These are phyloP conservation scores for Rhabdornis inornatus DNA, from an alignment of 2,113 vertebrate genomes.

Conservation along the genomic window DNA sequence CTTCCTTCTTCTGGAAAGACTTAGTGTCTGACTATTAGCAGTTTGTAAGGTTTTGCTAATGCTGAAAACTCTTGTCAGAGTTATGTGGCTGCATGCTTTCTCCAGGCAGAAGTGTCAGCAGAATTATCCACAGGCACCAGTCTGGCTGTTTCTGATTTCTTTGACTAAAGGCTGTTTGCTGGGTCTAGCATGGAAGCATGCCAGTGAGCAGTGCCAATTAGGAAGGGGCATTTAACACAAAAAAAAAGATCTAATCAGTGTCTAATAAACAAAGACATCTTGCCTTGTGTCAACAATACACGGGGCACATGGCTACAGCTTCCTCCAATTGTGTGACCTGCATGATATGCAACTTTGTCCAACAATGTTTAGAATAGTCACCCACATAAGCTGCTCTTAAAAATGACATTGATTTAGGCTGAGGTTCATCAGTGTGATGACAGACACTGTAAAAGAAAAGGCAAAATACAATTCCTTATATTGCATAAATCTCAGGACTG, in stretches of 20 bases:
- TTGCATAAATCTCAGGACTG: background rate
- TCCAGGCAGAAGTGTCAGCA: background rate
- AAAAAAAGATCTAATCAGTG: background rate
- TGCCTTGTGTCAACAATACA: background rate
- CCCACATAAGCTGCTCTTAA: background rate
- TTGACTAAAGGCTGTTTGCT: background rate
- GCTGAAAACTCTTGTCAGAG: background rate
- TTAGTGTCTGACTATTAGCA: background rate
- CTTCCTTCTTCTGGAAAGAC: background rate
- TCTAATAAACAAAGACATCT: background rate
- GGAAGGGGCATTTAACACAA: background rate
- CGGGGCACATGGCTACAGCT: background rate
- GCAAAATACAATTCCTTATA: background rate
- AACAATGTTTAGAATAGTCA: background rate
- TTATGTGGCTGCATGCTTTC: background rate
- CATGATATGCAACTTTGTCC: background rate
- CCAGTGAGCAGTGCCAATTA: background rate
- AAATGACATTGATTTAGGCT: background rate
- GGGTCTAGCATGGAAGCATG: background rate
- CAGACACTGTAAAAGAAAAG: background rate
- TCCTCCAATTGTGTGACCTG: background rate
- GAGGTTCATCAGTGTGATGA: background rate
- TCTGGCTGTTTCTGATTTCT: conserved; percentile 2
- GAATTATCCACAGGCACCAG: background rate
- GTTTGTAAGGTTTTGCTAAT: background rate